A percentile compares a stretch with the other conserved stretches of the same genome.
Evolutionary conservation across 2,888 invertebrate species (phyloP).

Genomic region (Synergus japonicus): DNA sequence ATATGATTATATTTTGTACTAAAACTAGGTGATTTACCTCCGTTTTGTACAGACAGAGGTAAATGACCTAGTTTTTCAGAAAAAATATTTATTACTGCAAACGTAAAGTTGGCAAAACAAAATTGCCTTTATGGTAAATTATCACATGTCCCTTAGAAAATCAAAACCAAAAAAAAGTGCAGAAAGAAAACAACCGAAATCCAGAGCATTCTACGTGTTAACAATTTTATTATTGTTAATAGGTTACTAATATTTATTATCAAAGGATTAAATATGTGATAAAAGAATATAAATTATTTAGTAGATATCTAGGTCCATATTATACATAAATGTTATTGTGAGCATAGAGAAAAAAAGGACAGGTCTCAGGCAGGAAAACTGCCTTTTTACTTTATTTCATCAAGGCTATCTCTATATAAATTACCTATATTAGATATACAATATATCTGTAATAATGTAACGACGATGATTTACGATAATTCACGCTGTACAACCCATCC

Average conservation of each 20-base stretch:
- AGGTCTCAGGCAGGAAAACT: conserved; percentile 42
- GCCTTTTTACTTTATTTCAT: conserved; percentile 47
- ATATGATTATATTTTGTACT: too few relatives aligned
- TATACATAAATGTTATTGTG: conserved; percentile 58
- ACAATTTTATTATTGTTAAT: conserved; percentile 70
- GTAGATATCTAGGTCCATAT: conserved; percentile 63
- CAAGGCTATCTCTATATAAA: conserved; percentile 53
- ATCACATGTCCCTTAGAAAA: background rate
- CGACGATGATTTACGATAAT: conserved; percentile 59
- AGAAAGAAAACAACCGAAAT: conserved; percentile 44
- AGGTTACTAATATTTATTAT: conserved; percentile 68
- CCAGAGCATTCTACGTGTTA: conserved; percentile 64
- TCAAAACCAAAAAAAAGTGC: conserved; percentile 42
- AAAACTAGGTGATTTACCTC: too few relatives aligned
- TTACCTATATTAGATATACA: conserved; percentile 53
- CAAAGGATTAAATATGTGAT: conserved; percentile 71
- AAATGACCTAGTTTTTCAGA: too few relatives aligned
- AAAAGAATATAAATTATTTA: conserved; percentile 67
- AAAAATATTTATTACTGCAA: too few relatives aligned
- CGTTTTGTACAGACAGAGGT: too few relatives aligned
- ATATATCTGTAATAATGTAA: conserved; percentile 44
- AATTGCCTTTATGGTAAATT: too few relatives aligned
- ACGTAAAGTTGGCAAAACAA: too few relatives aligned
- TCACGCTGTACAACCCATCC: conserved; percentile 64
- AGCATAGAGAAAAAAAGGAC: conserved; percentile 52